Conservation (phyloP, 1,140 invertebrate genomes). For the Drosophila trapezifrons region DNA sequence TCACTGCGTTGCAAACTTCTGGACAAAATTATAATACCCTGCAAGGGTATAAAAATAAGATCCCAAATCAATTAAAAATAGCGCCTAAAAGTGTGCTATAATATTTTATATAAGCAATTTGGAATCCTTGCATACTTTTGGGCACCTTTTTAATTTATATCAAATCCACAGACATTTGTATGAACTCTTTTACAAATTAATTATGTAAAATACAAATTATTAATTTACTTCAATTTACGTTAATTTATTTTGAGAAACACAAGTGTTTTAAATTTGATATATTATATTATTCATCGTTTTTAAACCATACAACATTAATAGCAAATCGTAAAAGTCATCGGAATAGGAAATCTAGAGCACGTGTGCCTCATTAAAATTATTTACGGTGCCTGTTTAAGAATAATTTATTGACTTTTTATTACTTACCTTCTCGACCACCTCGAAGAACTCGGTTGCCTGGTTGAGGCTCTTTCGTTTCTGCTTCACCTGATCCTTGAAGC, state of each 20-base stretch:
- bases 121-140: neutral
- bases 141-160: neutral
- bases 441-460: conserved; percentile 86
- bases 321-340: neutral
- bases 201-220: no score
- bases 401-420: neutral
- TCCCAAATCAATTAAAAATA: neutral
- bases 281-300: neutral
- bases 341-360: neutral
- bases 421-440: conserved; percentile 83
- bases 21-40: no score
- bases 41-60: no score
- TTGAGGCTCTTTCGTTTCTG: conserved; percentile 87
- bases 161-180: no score
- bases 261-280: neutral
- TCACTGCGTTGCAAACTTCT: no score
- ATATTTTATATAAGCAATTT: no score
- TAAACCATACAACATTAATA: neutral
- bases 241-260: no score
- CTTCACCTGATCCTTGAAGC: conserved; percentile 88
- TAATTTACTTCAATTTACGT: no score
- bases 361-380: neutral
- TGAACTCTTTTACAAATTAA: no score
- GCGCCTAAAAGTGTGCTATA: neutral
- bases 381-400: neutral